Evolutionary conservation across 2,113 vertebrate genomes (phyloP), one percentile per base, ranked within the genome.

Genomic region (Cheilinus undulatus): DNA sequence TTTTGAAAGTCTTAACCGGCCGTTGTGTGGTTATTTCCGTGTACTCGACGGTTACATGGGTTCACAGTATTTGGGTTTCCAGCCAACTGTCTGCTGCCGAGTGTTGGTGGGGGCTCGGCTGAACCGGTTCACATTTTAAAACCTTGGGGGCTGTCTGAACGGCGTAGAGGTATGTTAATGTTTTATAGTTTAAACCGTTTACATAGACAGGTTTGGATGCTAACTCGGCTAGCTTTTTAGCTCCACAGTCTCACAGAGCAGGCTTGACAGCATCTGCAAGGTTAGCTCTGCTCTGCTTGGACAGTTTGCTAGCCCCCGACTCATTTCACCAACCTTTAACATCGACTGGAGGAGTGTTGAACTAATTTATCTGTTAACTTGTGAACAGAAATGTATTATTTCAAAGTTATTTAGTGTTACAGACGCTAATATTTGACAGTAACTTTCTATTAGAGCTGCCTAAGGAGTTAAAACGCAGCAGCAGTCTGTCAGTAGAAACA

Each of bases 201-300:
- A 13, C 11, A 14, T 1, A 11, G 23, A 52, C 51, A 19, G 36
- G 42, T 38, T 32, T 72, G 17, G 12, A 48, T 57, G 68, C 78
- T 79, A 69, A 69, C 67, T 52, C 4, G 42, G 78, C 68, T 82
- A 83, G 85, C 66, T 22, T 4, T n/a, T 13, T 45, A 73, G 77
- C 79, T 65, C 48, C 36, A 2, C 60, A 32, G 32, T 30, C 60
- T 54, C 17, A 30, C 40, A 19, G 26, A 24, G 38, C 73, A 34
- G 64, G 70, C 40, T 78, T 69, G 73, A 78, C 78, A 82, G 79
- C 82, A 78, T 87, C 84, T 53, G 62, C 68, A 56, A 43, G 73
- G 79, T 85, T 88, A 86, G 82, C 86, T 75, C 17, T 11, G 51
- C 22, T 51, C 69, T 11, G 51, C 22, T 51, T 65, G 50, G 62